A percentile compares a stretch with the other conserved stretches of the same genome.
These are phyloP conservation scores for Octodon degus DNA, from an alignment of 2,113 vertebrate species.

Conservation along the genomic window DNA sequence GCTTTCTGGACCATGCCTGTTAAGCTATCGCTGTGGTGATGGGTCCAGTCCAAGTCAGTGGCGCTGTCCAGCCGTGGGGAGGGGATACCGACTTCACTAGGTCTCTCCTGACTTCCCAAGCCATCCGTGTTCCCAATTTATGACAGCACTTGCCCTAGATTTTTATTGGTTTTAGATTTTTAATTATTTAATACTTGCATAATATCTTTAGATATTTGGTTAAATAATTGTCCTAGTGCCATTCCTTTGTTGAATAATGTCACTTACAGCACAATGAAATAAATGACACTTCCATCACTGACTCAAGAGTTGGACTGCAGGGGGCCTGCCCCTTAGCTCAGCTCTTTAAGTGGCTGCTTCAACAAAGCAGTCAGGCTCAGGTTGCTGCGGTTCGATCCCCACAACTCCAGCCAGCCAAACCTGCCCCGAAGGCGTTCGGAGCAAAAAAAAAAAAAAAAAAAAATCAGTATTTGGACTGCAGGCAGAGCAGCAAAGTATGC, in stretches of 20 bases:
- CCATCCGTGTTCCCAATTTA: neutral
- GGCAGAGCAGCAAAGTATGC: neutral
- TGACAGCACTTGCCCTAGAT: neutral
- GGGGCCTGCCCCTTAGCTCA: too few species aligned
- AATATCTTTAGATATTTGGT: neutral
- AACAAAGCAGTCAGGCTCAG: too few species aligned
- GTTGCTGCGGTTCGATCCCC: too few species aligned
- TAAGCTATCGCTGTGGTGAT: neutral
- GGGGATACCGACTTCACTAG: fast-evolving
- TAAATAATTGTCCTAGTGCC: neutral
- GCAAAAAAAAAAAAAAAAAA: too few species aligned
- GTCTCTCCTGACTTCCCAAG: neutral
- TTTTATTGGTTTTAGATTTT: neutral
- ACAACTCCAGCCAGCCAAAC: too few species aligned
- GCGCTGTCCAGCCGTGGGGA: neutral
- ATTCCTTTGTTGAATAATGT: constrained; percentile 13
- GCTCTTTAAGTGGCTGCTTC: too few species aligned
- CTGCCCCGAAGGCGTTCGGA: too few species aligned
- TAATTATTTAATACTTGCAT: neutral
- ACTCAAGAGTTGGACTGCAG: neutral
- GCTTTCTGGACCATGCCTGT: neutral
- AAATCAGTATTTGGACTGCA: neutral
- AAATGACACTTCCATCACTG: neutral
- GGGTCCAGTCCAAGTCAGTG: neutral
- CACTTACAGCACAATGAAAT: neutral